phyloP scores from a whole-genome alignment of 2,888 invertebrate species.

The Embidobia sp. region DNA sequence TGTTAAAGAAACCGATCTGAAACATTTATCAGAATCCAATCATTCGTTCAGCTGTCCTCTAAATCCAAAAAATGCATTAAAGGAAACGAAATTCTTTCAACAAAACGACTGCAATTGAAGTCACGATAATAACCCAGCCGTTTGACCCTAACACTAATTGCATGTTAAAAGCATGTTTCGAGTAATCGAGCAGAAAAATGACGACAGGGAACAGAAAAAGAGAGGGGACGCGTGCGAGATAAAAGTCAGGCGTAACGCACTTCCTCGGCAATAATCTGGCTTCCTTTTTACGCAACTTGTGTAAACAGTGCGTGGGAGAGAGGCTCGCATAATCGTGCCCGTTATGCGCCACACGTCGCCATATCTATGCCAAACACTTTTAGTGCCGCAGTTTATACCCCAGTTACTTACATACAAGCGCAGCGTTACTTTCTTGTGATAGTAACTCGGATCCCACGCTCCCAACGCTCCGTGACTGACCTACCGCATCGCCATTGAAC shows the following conservation, averaged over 20 bases:
- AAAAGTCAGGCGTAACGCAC: constrained; percentile 55
- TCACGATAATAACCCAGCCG: too few relatives aligned
- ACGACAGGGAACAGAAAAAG: neutral
- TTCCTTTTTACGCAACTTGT: constrained; percentile 62
- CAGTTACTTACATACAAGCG: constrained; percentile 55
- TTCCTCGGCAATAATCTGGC: constrained; percentile 55
- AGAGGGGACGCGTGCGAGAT: constrained; percentile 30
- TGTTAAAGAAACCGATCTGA: too few relatives aligned
- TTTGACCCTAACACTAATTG: too few relatives aligned
- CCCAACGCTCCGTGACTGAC: constrained; percentile 74
- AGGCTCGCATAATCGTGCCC: constrained; percentile 39
- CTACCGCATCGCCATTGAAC: constrained; percentile 68
- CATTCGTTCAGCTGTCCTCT: too few relatives aligned
- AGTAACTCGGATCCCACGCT: constrained; percentile 75
- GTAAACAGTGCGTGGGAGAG: constrained; percentile 63
- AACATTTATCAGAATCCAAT: too few relatives aligned
- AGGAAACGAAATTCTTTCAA: too few relatives aligned
- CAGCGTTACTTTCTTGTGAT: constrained; percentile 67
- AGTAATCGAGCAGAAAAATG: neutral
- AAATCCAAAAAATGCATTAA: too few relatives aligned
- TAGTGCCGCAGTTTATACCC: constrained; percentile 51
- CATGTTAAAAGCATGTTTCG: neutral
- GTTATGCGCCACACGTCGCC: constrained; percentile 52
- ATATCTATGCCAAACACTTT: constrained; percentile 54
- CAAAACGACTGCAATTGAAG: too few relatives aligned